Conservation (phyloP, 2,113 vertebrate genomes). For the Oreotrochilus melanogaster region DNA sequence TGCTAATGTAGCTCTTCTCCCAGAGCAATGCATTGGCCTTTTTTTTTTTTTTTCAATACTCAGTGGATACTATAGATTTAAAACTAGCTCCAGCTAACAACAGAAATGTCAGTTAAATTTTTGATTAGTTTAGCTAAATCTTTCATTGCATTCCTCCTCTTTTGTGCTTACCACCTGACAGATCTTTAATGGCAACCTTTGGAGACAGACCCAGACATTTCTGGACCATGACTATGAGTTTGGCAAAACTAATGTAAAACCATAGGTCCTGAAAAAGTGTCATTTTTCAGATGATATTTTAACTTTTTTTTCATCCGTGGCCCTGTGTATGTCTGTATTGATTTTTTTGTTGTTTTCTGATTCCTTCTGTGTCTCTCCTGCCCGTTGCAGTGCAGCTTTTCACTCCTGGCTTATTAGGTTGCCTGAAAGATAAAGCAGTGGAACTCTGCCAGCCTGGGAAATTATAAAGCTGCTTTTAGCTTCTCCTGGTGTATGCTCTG, state of each 20-base stretch:
- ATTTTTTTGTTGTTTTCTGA: background rate
- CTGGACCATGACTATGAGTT: background rate
- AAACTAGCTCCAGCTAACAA: background rate
- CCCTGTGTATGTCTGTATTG: fast-evolving
- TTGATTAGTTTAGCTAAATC: background rate
- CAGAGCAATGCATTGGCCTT: background rate
- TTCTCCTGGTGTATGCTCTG: background rate
- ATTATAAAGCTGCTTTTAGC: background rate
- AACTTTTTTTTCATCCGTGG: background rate
- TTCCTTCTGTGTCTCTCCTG: background rate
- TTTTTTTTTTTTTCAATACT: background rate
- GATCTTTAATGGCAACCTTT: background rate
- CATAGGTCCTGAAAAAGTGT: background rate
- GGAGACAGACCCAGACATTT: background rate
- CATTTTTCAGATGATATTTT: background rate
- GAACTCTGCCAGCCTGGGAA: background rate
- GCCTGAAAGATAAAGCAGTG: background rate
- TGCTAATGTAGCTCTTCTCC: background rate
- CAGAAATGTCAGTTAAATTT: background rate
- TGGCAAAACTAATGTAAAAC: background rate
- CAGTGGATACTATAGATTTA: background rate
- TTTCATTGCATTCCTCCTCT: background rate
- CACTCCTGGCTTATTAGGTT: background rate
- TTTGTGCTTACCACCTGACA: background rate
- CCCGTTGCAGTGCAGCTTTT: background rate